A percentile compares a stretch with the other conserved stretches of the same genome.
Evolutionary conservation across 2,113 vertebrate species (phyloP).

Genomic region (Nothobranchius furzeri): DNA sequence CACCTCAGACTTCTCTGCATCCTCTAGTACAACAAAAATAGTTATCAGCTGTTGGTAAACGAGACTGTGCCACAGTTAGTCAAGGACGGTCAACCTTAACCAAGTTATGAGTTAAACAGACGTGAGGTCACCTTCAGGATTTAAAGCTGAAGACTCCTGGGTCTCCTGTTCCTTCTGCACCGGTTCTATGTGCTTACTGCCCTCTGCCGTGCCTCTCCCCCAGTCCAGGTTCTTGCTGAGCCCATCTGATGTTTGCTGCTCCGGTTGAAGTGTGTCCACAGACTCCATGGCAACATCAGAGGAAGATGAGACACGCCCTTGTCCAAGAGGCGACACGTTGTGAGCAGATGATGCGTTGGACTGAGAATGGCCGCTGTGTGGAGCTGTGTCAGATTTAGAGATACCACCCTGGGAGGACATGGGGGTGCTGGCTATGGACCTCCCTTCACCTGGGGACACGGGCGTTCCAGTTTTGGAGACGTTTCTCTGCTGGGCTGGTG

Average conservation of each 20-base stretch:
- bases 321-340: slow-evolving; percentile 25
- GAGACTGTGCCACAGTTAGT: too few relatives aligned
- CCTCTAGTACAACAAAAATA: slow-evolving; percentile 68
- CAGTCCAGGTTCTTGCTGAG: slow-evolving; percentile 77
- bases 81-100: too few relatives aligned
- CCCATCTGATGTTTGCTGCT: slow-evolving; percentile 73
- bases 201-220: slow-evolving; percentile 74
- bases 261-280: slow-evolving; percentile 69
- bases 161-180: slow-evolving; percentile 75
- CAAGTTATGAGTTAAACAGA: neutral
- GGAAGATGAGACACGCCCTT: slow-evolving; percentile 66
- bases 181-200: slow-evolving; percentile 80
- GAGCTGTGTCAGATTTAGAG: slow-evolving; percentile 82
- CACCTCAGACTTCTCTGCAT: slow-evolving; percentile 92
- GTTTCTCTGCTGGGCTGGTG: slow-evolving; percentile 56
- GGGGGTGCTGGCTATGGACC: slow-evolving; percentile 39
- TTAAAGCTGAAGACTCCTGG: slow-evolving; percentile 1
- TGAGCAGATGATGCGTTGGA: slow-evolving; percentile 25
- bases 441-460: slow-evolving; percentile 53
- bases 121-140: slow-evolving; percentile 26
- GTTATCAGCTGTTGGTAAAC: neutral
- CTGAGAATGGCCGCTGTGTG: slow-evolving; percentile 54
- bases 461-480: slow-evolving; percentile 82
- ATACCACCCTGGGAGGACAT: slow-evolving; percentile 60
- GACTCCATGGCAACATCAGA: slow-evolving; percentile 77